phyloP scores from a whole-genome alignment of 1,140 invertebrate genomes.

The Carcinoscorpius rotundicauda region DNA sequence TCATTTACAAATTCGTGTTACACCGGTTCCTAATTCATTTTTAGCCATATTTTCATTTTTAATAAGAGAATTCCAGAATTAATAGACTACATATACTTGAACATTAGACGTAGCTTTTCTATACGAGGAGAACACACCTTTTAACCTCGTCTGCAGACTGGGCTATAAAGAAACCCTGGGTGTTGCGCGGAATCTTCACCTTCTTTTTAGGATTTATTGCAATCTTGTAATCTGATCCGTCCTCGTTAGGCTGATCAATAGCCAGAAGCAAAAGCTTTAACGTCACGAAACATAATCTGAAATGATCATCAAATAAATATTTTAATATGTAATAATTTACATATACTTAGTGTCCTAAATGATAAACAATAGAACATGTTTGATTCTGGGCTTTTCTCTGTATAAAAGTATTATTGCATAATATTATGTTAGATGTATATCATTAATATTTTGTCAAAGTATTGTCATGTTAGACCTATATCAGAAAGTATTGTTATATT shows the following conservation, averaged over 20 bases:
- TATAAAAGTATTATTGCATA: too few relatives aligned
- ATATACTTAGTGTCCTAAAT: too few relatives aligned
- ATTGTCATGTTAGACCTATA: too few relatives aligned
- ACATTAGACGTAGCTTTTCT: constrained; percentile 68
- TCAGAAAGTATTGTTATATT: too few relatives aligned
- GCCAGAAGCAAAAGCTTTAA: constrained; percentile 59
- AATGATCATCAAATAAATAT: constrained; percentile 40
- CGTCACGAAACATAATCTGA: constrained; percentile 96
- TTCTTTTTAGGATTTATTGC: constrained; percentile 95
- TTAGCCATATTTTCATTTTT: neutral
- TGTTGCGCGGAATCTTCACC: constrained; percentile 87
- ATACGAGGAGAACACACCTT: constrained; percentile 80
- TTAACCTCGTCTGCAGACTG: constrained; percentile 99
- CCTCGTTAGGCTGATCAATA: constrained; percentile 16
- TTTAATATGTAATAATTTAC: constrained; percentile 39
- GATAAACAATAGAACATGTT: too few relatives aligned
- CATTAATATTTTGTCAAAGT: too few relatives aligned
- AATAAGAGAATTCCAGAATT: too few relatives aligned
- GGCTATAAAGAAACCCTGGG: constrained; percentile 99
- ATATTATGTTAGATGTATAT: too few relatives aligned
- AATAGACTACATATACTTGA: too few relatives aligned
- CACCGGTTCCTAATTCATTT: neutral
- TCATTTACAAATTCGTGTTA: neutral
- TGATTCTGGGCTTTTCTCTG: too few relatives aligned
- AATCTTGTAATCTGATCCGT: constrained; percentile 77